Evolutionary conservation across 2,797 vertebrate species (phyloP).

Genomic region (Sebastes matsubarae): DNA sequence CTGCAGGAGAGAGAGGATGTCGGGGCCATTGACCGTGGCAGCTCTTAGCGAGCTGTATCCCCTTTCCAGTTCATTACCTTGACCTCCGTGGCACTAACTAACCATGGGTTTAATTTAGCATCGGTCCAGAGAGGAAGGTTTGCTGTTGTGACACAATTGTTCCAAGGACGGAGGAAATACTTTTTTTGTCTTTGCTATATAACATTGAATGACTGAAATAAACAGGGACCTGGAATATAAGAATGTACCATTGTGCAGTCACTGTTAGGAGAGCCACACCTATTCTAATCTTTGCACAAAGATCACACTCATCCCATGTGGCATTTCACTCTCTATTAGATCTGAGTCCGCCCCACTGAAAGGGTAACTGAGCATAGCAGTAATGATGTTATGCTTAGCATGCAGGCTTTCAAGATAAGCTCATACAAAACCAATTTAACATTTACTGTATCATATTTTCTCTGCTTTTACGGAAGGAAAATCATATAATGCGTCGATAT

Average conservation of each 20-base stretch:
- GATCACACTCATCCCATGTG: not conserved
- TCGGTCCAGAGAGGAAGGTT: not conserved
- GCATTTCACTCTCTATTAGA: slow-evolving; percentile 33
- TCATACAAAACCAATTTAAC: not conserved
- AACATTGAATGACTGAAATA: not conserved
- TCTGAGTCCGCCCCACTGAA: slow-evolving; percentile 1
- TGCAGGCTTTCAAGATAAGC: slow-evolving; percentile 1
- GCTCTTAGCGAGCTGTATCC: slow-evolving; percentile 62
- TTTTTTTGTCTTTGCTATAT: not conserved
- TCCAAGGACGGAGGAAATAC: not conserved
- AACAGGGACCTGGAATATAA: not conserved
- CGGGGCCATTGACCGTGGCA: slow-evolving; percentile 54
- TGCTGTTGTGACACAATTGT: not conserved
- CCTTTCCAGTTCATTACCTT: slow-evolving; percentile 69
- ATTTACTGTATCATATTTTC: not conserved
- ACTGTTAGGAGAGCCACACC: not conserved
- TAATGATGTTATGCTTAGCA: not conserved
- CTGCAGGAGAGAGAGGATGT: slow-evolving; percentile 65
- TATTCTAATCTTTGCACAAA: slow-evolving; percentile 3
- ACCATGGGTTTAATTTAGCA: slow-evolving; percentile 15
- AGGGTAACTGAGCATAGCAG: slow-evolving; percentile 12
- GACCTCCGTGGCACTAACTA: slow-evolving; percentile 30
- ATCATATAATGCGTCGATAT: not conserved
- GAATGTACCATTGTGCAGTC: not conserved
- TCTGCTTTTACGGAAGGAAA: not conserved